These are phyloP conservation scores for Brienomyrus longianalis DNA, from an alignment of 2,113 vertebrate genomes.

Conservation along the genomic window DNA sequence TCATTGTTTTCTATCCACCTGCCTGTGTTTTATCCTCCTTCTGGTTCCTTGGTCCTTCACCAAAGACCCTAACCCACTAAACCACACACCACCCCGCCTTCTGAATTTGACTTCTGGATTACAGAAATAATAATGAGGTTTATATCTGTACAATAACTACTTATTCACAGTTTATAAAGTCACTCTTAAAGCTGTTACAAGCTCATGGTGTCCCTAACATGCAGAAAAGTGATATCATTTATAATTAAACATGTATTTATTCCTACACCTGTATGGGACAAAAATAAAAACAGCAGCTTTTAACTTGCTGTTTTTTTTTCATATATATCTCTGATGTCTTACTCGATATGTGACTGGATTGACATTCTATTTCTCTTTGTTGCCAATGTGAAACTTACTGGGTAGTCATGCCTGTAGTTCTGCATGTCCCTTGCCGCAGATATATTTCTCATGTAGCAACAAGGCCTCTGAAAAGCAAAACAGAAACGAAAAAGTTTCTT, in stretches of 20 bases:
- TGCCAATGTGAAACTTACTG: slow-evolving; percentile 53
- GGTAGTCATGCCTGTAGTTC: slow-evolving; percentile 70
- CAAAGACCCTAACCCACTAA: neutral
- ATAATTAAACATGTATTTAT: neutral
- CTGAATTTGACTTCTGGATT: neutral
- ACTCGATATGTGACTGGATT: neutral
- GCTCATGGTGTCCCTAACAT: neutral
- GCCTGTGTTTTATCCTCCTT: no score
- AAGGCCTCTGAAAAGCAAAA: slow-evolving; percentile 6
- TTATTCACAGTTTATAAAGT: neutral
- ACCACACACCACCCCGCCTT: neutral
- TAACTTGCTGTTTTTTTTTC: neutral
- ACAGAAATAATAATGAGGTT: neutral
- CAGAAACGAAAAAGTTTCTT: neutral
- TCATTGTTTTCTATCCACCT: no score
- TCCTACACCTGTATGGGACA: neutral
- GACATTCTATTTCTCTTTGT: neutral
- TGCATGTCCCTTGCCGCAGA: slow-evolving; percentile 70
- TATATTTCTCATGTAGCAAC: slow-evolving; percentile 55
- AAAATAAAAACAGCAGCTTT: neutral
- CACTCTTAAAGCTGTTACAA: neutral
- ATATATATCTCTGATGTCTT: neutral
- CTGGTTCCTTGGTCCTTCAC: neutral
- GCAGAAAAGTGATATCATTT: neutral
- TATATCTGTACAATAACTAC: neutral